Percentiles rank a stretch among this genome's conserved stretches.
phyloP scores from a whole-genome alignment of 2,113 vertebrate species.

The Emberiza fucata region DNA sequence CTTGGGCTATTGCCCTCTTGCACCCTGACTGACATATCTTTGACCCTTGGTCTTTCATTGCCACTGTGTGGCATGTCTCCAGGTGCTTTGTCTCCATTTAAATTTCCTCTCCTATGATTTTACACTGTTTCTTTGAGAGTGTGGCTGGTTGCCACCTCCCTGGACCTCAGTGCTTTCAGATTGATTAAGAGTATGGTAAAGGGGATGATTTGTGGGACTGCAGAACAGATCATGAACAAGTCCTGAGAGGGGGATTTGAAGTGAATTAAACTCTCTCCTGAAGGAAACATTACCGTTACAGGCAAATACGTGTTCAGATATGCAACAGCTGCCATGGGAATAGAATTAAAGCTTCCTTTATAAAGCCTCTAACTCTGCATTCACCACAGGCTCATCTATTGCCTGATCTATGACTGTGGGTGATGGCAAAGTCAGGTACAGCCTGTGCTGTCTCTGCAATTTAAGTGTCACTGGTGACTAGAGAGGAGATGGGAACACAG shows the following conservation, averaged over 20 bases:
- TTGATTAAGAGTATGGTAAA: not conserved
- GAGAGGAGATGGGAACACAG: not conserved
- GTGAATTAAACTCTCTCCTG: constrained; percentile 4
- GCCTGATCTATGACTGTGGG: not conserved
- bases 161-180: not conserved
- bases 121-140: not conserved
- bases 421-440: not conserved
- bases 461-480: not conserved
- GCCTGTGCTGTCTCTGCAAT: not conserved
- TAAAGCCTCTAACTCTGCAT: not conserved
- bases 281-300: not conserved
- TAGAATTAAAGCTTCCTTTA: constrained; percentile 11
- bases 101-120: not conserved
- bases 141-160: not conserved
- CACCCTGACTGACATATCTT: not conserved
- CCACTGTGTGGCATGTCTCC: constrained; percentile 35
- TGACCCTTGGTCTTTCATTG: not conserved
- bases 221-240: not conserved
- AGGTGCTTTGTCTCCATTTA: not conserved
- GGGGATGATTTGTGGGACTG: not conserved
- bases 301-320: not conserved
- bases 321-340: not conserved
- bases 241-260: not conserved
- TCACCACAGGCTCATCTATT: not conserved
- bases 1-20: not conserved